These are phyloP conservation scores for Germaria angustata DNA, from an alignment of 2,888 invertebrate species.

Conservation along the genomic window DNA sequence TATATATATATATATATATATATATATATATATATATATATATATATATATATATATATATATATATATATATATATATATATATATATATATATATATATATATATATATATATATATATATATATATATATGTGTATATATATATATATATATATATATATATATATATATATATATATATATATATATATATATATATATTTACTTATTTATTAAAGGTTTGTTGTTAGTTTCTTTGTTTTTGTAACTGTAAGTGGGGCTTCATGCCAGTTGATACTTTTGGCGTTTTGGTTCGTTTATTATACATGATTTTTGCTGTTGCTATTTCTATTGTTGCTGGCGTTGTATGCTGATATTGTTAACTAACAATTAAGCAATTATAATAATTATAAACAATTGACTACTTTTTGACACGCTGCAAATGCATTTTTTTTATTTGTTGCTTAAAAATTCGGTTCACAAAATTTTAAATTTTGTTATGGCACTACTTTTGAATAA, in stretches of 20 bases:
- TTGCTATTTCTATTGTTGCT: slow-evolving; percentile 9
- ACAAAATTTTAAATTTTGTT: neutral
- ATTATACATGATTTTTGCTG: slow-evolving; percentile 34
- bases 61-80: neutral
- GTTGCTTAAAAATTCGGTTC: slow-evolving; percentile 11
- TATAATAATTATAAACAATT: slow-evolving; percentile 69
- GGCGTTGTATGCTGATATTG: slow-evolving; percentile 52
- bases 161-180: neutral
- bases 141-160: neutral
- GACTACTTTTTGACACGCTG: slow-evolving; percentile 68
- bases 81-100: neutral
- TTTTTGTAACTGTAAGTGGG: slow-evolving; percentile 38
- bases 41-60: slow-evolving; percentile 1
- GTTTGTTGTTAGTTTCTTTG: neutral
- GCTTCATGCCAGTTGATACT: slow-evolving; percentile 47
- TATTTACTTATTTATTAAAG: neutral
- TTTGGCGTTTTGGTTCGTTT: slow-evolving; percentile 32
- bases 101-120: neutral
- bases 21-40: neutral
- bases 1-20: neutral
- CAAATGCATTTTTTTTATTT: slow-evolving; percentile 55
- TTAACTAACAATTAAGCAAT: slow-evolving; percentile 70
- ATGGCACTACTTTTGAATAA: neutral
- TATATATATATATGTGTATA: slow-evolving; percentile 1
- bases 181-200: slow-evolving; percentile 4